Evolutionary conservation across 2,888 invertebrate species (phyloP), one percentile per base, ranked within the genome.

Genomic region (Blastobasis lacticolella): DNA sequence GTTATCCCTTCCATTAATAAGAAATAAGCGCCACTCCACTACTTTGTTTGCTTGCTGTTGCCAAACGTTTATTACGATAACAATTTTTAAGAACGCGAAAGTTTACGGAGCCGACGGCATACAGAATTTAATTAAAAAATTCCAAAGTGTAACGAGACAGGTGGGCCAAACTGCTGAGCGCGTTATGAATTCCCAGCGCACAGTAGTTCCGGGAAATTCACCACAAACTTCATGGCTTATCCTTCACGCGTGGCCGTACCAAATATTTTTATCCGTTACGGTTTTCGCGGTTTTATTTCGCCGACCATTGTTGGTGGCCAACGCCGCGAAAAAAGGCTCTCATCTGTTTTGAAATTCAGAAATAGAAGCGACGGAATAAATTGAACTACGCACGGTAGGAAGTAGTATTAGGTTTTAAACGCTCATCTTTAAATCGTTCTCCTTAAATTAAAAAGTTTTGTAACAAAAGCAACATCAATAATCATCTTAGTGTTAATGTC

Each of bases 121-220:
- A 73, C 76, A 78, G 81, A 88, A 87, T 87, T 87, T 87, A 86
- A 88, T 87, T 86, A 87, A 81, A 87, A 87, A 87, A 88, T 87
- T 87, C 85, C 85, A 63, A 85, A 86, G 83, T 84, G 73, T 76
- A 81, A 83, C 85, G 80, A 85, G 86, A 80, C 88, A 88, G 88
- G 87, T 87, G 83, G 84, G 72, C 73, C 64, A 71, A 81, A 84
- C 82, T 80, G 84, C 76, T 84, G 81, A 85, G 81, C 85, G 78
- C 78, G 86, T 85, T 88, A 87, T 87, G 87, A 88, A 86, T 82
- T 86, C 81, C 75, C 70, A 72, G 42, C 75, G 73, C 73, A 75
- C 73, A 72, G 73, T 74, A 87, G 87, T 88, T 87, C 81, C 60
- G 79, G 81, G 73, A 80, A 77, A 82, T 84, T 69, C 73, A 69